Conservation (phyloP, 2,113 vertebrate genomes). For the Ochotona princeps region DNA sequence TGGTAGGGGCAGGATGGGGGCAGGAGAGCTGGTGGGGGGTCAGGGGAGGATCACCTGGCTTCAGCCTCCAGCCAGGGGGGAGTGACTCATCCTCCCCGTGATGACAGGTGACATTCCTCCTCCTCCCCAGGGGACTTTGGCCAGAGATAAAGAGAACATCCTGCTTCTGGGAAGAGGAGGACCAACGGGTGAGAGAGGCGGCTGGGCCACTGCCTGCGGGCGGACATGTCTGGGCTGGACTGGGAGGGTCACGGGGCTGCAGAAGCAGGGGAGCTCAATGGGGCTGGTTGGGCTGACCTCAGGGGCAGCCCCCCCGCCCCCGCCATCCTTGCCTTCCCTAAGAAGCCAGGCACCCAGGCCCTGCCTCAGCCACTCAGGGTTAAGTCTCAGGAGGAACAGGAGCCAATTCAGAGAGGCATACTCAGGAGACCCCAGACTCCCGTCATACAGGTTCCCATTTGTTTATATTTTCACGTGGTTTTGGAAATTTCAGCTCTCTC, state of each 20-base stretch:
- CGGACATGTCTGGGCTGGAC: not conserved
- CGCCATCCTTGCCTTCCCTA: too few species aligned
- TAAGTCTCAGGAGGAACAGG: not conserved
- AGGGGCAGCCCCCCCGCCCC: too few species aligned
- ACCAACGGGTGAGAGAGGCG: constrained; percentile 1
- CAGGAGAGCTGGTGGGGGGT: not conserved
- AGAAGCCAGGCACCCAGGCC: not conserved
- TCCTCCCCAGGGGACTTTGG: constrained; percentile 61
- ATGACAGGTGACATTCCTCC: constrained; percentile 70
- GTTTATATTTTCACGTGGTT: not conserved
- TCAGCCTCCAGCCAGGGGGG: constrained; percentile 24
- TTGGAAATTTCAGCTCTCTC: too few species aligned
- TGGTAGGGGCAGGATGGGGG: too few species aligned
- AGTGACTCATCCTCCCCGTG: constrained; percentile 65
- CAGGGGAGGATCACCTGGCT: not conserved
- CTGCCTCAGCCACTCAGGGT: fast-evolving
- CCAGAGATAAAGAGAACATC: constrained; percentile 69
- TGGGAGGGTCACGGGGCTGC: not conserved
- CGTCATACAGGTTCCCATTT: too few species aligned
- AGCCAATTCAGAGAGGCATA: not conserved
- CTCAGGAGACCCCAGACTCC: not conserved
- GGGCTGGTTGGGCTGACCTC: not conserved
- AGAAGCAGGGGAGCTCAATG: not conserved
- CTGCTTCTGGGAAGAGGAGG: constrained; percentile 67
- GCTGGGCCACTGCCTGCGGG: not conserved